These are phyloP conservation scores for Plumapathes pennacea DNA, from an alignment of 92 coral and sea anemone genomes.

Conservation along the genomic window DNA sequence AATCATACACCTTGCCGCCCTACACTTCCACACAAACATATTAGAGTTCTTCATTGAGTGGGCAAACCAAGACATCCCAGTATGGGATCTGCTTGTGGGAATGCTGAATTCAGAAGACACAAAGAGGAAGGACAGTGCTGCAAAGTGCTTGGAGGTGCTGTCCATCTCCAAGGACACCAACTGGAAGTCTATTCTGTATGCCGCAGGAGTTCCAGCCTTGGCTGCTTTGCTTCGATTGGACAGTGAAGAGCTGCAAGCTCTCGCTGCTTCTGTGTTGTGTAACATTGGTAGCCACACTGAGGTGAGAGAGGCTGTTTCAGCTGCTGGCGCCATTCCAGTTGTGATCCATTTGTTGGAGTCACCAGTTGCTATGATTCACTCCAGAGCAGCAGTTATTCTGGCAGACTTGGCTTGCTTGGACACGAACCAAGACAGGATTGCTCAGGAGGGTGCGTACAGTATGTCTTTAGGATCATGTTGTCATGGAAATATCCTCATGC, in stretches of 20 bases:
- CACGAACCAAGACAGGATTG: conserved; percentile 66
- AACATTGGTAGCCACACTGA: conserved; percentile 81
- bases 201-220: conserved; percentile 86
- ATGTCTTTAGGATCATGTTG: too few species aligned
- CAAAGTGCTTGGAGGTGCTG: conserved; percentile 86
- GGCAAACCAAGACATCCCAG: conserved; percentile 72
- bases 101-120: conserved; percentile 81
- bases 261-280: conserved; percentile 89
- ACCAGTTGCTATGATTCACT: conserved; percentile 81
- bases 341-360: conserved; percentile 67
- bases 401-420: conserved; percentile 87
- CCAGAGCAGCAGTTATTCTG: conserved; percentile 85
- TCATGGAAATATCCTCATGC: too few species aligned
- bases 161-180: conserved; percentile 79
- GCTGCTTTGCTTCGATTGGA: conserved; percentile 70
- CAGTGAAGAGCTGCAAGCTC: conserved; percentile 73
- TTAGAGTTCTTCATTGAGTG: conserved; percentile 88
- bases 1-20: conserved; percentile 77
- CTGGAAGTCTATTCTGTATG: conserved; percentile 86
- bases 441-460: conserved; percentile 63
- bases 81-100: conserved; percentile 88
- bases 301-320: conserved; percentile 75
- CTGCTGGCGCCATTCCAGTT: conserved; percentile 77
- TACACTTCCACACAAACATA: conserved; percentile 86
- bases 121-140: conserved; percentile 72